Evolutionary conservation across 2,797 vertebrate genomes (phyloP).

Genomic region (Esox masquinongy): DNA sequence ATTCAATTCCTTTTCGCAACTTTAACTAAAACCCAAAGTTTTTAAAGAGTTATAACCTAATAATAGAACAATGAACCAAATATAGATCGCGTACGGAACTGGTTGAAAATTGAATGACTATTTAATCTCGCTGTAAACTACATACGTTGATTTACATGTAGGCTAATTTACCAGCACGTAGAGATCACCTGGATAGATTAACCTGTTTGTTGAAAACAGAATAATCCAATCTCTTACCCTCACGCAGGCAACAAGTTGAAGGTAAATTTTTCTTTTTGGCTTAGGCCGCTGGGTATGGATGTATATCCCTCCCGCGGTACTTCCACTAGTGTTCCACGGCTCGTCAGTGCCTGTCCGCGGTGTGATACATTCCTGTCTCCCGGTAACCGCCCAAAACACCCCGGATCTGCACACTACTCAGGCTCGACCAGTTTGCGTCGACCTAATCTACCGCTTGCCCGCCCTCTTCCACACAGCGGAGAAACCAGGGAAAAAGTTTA

Average conservation of each 20-base stretch:
- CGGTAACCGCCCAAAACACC: not conserved
- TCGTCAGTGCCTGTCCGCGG: not conserved
- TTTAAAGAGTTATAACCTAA: not conserved
- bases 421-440: slow-evolving; percentile 26
- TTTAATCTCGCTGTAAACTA: not conserved
- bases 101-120: not conserved
- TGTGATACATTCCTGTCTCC: not conserved
- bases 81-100: not conserved
- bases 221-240: not conserved
- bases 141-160: not conserved
- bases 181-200: not conserved
- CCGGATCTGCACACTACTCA: slow-evolving; percentile 17
- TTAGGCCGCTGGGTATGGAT: not conserved
- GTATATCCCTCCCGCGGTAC: not conserved
- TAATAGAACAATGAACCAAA: not conserved
- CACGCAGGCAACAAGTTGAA: not conserved
- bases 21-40: not conserved
- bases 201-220: not conserved
- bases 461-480: slow-evolving; percentile 18
- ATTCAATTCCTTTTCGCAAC: not conserved
- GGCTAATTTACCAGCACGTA: not conserved
- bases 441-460: slow-evolving; percentile 20
- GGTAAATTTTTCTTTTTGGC: not conserved
- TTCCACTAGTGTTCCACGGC: not conserved
- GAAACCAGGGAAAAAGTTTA: slow-evolving; percentile 46